Conservation (phyloP, 2,797 vertebrate genomes). For the Poecilia velifera region DNA sequence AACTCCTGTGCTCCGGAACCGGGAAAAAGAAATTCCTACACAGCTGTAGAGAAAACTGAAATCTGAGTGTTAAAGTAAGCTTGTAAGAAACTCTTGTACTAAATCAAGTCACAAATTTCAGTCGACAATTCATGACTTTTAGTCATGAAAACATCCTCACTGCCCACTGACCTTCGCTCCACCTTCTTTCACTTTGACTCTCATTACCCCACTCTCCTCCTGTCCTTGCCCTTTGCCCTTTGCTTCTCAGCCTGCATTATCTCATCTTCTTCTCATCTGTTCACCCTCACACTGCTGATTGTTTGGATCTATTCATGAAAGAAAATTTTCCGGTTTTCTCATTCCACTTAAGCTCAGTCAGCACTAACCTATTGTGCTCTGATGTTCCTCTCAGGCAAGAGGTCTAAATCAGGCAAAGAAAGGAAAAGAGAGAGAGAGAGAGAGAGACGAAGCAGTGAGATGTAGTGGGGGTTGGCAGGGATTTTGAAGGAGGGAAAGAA, state of each 20-base stretch:
- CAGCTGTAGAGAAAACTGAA: slow-evolving; percentile 16
- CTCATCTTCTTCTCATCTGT: slow-evolving; percentile 37
- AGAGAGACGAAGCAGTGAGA: slow-evolving; percentile 34
- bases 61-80: slow-evolving; percentile 2
- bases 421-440: slow-evolving; percentile 24
- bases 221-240: slow-evolving; percentile 9
- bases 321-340: slow-evolving; percentile 79
- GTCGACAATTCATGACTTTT: slow-evolving; percentile 22
- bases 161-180: slow-evolving; percentile 43
- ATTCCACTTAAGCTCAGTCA: slow-evolving; percentile 79
- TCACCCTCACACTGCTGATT: slow-evolving; percentile 59
- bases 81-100: slow-evolving; percentile 11
- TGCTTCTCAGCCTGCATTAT: slow-evolving; percentile 24
- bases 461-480: slow-evolving; percentile 32
- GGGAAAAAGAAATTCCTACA: neutral
- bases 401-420: slow-evolving; percentile 70
- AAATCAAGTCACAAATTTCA: slow-evolving; percentile 24
- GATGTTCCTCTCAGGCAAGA: slow-evolving; percentile 74
- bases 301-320: slow-evolving; percentile 78
- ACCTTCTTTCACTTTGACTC: slow-evolving; percentile 29
- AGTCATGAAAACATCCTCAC: slow-evolving; percentile 12
- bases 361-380: slow-evolving; percentile 74
- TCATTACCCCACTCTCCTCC: slow-evolving; percentile 10
- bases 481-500: slow-evolving; percentile 30
- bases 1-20: neutral